These are phyloP conservation scores for Myrmophylax atrothorax DNA, from an alignment of 2,113 vertebrate genomes.

Conservation along the genomic window DNA sequence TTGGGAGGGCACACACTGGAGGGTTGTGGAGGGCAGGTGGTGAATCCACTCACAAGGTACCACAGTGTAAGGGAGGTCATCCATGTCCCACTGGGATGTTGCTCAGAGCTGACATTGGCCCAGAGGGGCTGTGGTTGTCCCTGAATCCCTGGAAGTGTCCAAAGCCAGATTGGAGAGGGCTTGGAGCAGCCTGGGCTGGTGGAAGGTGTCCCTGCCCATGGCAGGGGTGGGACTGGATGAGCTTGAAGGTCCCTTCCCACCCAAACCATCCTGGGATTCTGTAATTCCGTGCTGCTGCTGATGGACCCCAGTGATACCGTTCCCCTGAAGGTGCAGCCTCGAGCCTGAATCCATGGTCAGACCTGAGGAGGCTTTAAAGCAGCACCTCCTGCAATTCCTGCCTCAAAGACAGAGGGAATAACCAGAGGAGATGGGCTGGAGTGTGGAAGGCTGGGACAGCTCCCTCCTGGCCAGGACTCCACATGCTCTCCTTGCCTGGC, in stretches of 20 bases:
- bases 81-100: background rate
- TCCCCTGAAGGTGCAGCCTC: background rate
- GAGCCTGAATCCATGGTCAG: background rate
- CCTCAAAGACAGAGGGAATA: background rate
- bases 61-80: background rate
- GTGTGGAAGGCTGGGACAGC: background rate
- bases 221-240: no score
- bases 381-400: background rate
- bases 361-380: background rate
- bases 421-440: background rate
- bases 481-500: fast-evolving
- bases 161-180: no score
- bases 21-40: background rate
- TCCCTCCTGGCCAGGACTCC: background rate
- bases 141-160: no score
- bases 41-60: background rate
- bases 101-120: background rate
- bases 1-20: background rate
- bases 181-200: no score
- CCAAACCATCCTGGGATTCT: background rate
- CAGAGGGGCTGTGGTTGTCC: no score
- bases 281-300: background rate
- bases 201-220: no score
- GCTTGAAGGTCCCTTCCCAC: no score
- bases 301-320: background rate